phyloP scores from a whole-genome alignment of 37 sponge, comb jelly and placozoan genomes.

The Aplysina aerophoba region DNA sequence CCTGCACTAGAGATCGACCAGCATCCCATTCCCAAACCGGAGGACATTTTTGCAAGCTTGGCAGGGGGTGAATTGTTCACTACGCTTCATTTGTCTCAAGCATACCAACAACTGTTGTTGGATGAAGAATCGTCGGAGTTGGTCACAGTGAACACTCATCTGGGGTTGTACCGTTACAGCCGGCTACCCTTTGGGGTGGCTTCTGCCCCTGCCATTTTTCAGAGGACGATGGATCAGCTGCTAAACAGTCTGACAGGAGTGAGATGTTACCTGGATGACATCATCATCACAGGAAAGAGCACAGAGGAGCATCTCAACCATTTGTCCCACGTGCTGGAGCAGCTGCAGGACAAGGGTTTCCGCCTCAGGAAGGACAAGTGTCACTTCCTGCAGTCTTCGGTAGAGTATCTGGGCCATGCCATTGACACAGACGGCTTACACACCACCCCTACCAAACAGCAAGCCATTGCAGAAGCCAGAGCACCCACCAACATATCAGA shows the following conservation, averaged over 20 bases:
- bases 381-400: conserved; percentile 1
- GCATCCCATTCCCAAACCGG: no score
- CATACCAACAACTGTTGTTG: no score
- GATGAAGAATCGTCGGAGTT: no score
- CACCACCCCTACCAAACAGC: neutral
- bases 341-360: neutral
- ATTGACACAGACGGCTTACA: conserved; percentile 10
- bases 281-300: conserved; percentile 21
- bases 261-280: no score
- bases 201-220: conserved; percentile 40
- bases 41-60: no score
- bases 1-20: no score
- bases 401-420: conserved; percentile 30
- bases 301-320: conserved; percentile 12
- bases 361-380: conserved; percentile 11
- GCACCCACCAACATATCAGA: conserved; percentile 34
- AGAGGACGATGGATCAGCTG: conserved; percentile 39
- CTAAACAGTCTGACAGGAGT: no score
- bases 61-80: no score
- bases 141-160: no score
- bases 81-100: no score
- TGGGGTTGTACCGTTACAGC: no score
- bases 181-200: no score
- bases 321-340: neutral
- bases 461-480: conserved; percentile 27